Evolutionary conservation across 2,113 vertebrate species (phyloP), one percentile per base, ranked within the genome.

Genomic region (Hylia prasina): DNA sequence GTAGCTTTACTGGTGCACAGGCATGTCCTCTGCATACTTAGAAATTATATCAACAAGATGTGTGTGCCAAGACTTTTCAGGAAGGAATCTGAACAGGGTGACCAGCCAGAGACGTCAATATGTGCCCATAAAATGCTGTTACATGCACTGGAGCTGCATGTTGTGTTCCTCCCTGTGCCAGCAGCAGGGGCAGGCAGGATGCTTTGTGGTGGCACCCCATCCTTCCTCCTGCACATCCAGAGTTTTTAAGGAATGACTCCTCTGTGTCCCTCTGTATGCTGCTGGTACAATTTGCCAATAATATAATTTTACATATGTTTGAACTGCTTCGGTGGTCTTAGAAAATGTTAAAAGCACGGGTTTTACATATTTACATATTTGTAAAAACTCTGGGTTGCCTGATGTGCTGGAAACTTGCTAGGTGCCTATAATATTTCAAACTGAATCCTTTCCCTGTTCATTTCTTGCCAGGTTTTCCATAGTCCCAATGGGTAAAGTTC

Each of bases 91-190:
- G 89, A 76, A 18, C 51, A 0, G 13, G 40, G 76, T 70, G 30
- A 35, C 35, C 44, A 82, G 84, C 66, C 91, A 91, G 75, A 82
- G 90, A 58, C 12, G 13, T 35, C 4, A 23, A 14, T 47, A 14
- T 66, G 15, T 86, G 60, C 68, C 70, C 71, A 8, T 2, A 19
- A 80, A 50, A 33, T 7, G 7, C n/a, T 23, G 51, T 35, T 33
- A 1, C 23, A 33, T 0, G 12, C 35, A 31, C 61, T 33, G 23
- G 37, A 37, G 77, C n/a, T 2, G 3, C 10, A 3, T 5, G 48
- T 9, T 71, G 20, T 35, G n/a, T 1, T 79, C 21, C 56, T 86
- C 7, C 54, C 68, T 13, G 33, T 4, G 57, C 35, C 2, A 4
- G 73, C 72, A 63, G 89, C 6, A 3, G 60, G 33, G 90, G 16